Conservation (phyloP, 2,888 invertebrate genomes). For the Himalopsyche anomala region DNA sequence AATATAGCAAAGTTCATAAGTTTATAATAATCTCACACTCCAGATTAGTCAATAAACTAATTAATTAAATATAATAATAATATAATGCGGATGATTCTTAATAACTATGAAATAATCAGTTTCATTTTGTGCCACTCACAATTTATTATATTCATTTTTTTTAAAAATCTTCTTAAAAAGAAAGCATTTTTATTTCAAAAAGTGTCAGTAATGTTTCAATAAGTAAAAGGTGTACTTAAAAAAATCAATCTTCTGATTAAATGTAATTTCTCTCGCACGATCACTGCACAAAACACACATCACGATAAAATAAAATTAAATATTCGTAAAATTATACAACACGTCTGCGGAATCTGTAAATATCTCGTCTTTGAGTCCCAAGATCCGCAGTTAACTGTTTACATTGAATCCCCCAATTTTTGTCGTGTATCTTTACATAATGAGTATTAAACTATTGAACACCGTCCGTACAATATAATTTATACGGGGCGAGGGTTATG, state of each 20-base stretch:
- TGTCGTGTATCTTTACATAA: conserved; percentile 19
- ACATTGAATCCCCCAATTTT: conserved; percentile 15
- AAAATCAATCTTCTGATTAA: conserved; percentile 55
- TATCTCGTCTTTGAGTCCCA: conserved; percentile 51
- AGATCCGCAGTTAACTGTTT: conserved; percentile 33
- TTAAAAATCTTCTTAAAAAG: conserved; percentile 13
- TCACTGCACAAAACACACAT: conserved; percentile 65
- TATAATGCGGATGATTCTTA: conserved; percentile 63
- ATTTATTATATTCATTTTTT: conserved; percentile 51
- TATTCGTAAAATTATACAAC: conserved; percentile 64
- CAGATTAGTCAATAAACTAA: conserved; percentile 58
- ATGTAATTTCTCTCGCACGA: conserved; percentile 63
- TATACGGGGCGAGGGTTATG: conserved; percentile 9
- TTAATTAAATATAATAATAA: conserved; percentile 63
- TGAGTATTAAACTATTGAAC: conserved; percentile 44
- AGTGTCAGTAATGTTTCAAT: conserved; percentile 57
- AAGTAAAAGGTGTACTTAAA: conserved; percentile 61
- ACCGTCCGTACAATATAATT: not conserved
- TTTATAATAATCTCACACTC: conserved; percentile 59
- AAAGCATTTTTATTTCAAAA: conserved; percentile 36
- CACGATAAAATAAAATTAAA: conserved; percentile 62
- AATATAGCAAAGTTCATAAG: conserved; percentile 54
- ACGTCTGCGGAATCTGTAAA: conserved; percentile 39
- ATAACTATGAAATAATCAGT: conserved; percentile 59
- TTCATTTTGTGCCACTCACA: conserved; percentile 62